Evolutionary conservation across 2,888 invertebrate species (phyloP).

Genomic region (Callosobruchus maculatus): DNA sequence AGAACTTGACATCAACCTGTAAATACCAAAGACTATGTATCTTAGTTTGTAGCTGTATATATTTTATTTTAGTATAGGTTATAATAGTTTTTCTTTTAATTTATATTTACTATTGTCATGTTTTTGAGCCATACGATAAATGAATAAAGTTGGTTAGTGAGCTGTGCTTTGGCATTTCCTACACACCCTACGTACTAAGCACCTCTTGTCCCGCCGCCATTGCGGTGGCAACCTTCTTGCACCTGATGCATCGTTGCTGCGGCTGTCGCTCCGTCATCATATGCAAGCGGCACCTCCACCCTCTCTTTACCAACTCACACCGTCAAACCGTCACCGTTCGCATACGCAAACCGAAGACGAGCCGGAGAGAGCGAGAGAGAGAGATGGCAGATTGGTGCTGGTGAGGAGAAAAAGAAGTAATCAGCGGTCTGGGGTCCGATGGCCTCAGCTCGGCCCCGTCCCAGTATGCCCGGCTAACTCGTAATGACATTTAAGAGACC

Average conservation of each 20-base stretch:
- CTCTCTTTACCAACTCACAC: neutral
- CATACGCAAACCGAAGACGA: neutral
- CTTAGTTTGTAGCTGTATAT: too few species aligned
- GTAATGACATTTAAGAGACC: slow-evolving; percentile 2
- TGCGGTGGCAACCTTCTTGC: neutral
- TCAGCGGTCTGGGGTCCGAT: neutral
- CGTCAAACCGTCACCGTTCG: neutral
- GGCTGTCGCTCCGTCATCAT: neutral
- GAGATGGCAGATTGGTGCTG: neutral
- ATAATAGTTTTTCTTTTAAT: too few species aligned
- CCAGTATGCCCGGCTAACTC: neutral
- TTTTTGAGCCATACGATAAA: too few species aligned
- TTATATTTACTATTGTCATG: too few species aligned
- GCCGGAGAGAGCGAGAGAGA: neutral
- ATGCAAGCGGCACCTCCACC: neutral
- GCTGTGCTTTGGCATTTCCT: too few species aligned
- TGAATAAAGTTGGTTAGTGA: too few species aligned
- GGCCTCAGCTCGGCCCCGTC: neutral
- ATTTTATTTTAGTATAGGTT: too few species aligned
- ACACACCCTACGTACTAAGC: too few species aligned
- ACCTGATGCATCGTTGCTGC: neutral
- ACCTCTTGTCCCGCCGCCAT: neutral
- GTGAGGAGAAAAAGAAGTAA: neutral
- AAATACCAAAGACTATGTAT: too few species aligned
- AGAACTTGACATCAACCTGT: too few species aligned